Base-by-base conservation (phyloP, 2,888 invertebrate genomes). In the Odontocolon sp. region DNA sequence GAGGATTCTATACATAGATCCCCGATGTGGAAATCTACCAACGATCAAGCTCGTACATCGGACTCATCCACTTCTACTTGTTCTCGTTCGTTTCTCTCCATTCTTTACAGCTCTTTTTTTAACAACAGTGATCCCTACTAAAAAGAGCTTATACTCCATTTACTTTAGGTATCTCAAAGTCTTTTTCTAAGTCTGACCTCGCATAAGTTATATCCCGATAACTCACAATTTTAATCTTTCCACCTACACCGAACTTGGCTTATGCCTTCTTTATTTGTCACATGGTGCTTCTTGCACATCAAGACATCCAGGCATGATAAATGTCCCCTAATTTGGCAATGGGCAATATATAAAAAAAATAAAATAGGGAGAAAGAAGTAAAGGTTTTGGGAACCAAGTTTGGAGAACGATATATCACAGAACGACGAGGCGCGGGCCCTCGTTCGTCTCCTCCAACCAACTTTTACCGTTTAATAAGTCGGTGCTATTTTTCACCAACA, bases 381-480 rank as follows among this genome's bases (percentile, higher is more conserved):
- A 72, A 38, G 64, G 63, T 71, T 77, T 57, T 18, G 36, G 59
- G 76, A 56, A 69, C 38, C 54, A 79, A 78, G 74, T 72, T 77
- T 81, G 81, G 82, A 77, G 69, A 71, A 76, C 83, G 81, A 86
- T 87, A 86, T 82, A 87, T 87, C 87, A 87, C 72, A 63, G 68
- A 56, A 66, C 67, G 72, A 74, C 78, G 59, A 38, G 75, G 67
- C 67, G n/a, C 73, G 63, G 72, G 76, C 63, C 68, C 76, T 71
- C 74, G 73, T 79, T 78, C 66, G 79, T 79, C 74, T 79, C 73
- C 80, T 79, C 78, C 79, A 87, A 86, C 82, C 80, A 88, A 88
- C 84, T 88, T 89, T 89, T 84, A 83, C 68, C 85, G 86, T 89
- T 89, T 89, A 89, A 89, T 89, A 89, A 89, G 87, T 87, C 82